A percentile compares a stretch with the other conserved stretches of the same genome.
phyloP scores from a whole-genome alignment of 2,888 invertebrate species.

The Sclerodermus sp. region DNA sequence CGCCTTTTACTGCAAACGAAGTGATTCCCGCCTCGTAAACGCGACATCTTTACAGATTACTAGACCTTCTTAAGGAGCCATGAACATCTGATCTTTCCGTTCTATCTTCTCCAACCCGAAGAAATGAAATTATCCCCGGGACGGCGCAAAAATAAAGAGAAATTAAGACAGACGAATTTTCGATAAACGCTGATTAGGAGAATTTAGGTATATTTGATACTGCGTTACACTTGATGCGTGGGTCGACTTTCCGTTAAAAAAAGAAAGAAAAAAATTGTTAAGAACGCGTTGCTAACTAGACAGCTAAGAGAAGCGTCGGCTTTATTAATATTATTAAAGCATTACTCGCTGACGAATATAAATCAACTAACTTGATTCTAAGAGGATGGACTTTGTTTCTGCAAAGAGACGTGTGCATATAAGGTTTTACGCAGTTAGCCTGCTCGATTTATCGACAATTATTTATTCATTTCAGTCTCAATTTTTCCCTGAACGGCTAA shows the following conservation, averaged over 20 bases:
- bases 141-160: not conserved
- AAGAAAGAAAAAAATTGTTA: too few relatives aligned
- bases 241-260: too few relatives aligned
- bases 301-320: constrained; percentile 21
- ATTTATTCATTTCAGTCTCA: not conserved
- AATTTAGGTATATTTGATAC: too few relatives aligned
- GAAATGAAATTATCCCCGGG: too few relatives aligned
- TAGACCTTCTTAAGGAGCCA: constrained; percentile 5
- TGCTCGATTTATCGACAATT: constrained; percentile 25
- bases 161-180: not conserved
- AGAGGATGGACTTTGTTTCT: constrained; percentile 9
- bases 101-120: not conserved
- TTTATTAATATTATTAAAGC: not conserved
- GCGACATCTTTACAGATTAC: constrained; percentile 46
- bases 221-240: too few relatives aligned
- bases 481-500: too few relatives aligned
- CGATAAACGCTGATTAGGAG: too few relatives aligned
- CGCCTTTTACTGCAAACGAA: constrained; percentile 56
- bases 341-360: too few relatives aligned
- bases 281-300: constrained; percentile 18
- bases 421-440: constrained; percentile 12
- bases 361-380: constrained; percentile 22
- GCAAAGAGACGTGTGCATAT: constrained; percentile 12
- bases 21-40: constrained; percentile 57
- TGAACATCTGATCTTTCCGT: too few relatives aligned